A percentile compares a stretch with the other conserved stretches of the same genome.
phyloP scores from a whole-genome alignment of 2,113 vertebrate genomes.

The Proterorhinus semilunaris region DNA sequence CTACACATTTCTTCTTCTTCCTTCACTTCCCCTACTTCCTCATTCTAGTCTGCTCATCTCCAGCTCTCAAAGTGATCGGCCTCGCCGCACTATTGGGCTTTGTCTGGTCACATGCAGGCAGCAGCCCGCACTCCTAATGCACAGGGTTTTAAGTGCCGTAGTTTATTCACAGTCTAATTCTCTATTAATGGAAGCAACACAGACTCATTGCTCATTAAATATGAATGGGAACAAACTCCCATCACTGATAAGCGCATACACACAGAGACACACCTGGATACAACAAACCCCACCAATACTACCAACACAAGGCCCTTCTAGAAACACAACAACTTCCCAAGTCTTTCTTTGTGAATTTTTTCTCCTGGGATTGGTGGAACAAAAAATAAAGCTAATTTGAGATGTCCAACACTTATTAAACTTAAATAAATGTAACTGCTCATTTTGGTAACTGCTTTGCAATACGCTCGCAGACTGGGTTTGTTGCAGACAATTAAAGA shows the following conservation, averaged over 20 bases:
- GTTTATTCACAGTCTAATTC: slow-evolving; percentile 71
- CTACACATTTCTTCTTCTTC: slow-evolving; percentile 6
- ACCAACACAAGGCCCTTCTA: slow-evolving; percentile 41
- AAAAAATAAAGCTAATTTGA: no score
- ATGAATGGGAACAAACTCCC: slow-evolving; percentile 72
- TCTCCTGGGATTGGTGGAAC: no score
- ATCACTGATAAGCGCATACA: slow-evolving; percentile 64
- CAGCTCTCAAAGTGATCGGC: slow-evolving; percentile 46
- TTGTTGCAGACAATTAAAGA: no score
- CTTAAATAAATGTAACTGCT: no score
- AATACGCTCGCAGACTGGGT: slow-evolving; percentile 7
- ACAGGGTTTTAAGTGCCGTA: slow-evolving; percentile 51
- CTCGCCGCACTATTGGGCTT: not conserved
- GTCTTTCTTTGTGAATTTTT: no score
- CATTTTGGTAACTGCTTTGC: no score
- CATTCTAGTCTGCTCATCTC: slow-evolving; percentile 48
- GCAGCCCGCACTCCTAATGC: slow-evolving; percentile 41
- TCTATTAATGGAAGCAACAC: slow-evolving; percentile 71
- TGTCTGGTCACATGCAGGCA: no score
- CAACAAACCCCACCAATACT: slow-evolving; percentile 21
- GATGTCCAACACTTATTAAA: no score
- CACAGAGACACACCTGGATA: slow-evolving; percentile 60
- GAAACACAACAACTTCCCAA: slow-evolving; percentile 15
- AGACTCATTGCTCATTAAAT: slow-evolving; percentile 73
- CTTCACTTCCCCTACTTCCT: slow-evolving; percentile 12